Conservation (phyloP, 2,113 vertebrate species). For the Telmatochromis sp. region DNA sequence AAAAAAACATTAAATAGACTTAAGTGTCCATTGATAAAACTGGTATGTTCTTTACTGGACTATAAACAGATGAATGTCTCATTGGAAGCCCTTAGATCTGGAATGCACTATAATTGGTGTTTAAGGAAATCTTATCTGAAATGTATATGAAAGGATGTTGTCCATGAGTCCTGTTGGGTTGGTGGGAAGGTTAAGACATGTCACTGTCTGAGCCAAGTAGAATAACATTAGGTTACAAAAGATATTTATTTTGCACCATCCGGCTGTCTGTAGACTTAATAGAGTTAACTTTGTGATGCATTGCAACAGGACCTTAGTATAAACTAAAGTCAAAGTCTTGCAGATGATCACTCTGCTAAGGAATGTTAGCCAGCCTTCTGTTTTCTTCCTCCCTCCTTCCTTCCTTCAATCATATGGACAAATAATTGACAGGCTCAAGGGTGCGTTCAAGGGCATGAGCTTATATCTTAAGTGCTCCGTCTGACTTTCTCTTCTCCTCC, state of each 20-base stretch:
- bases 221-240: not conserved
- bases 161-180: not conserved
- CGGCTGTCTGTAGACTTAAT: not conserved
- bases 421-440: slow-evolving; percentile 8
- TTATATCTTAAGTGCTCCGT: not conserved
- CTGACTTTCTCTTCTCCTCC: not conserved
- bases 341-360: not conserved
- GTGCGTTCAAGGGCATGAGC: not conserved
- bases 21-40: not conserved
- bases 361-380: not conserved
- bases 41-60: not conserved
- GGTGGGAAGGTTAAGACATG: not conserved
- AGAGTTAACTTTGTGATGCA: not conserved
- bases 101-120: not conserved
- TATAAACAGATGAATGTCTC: not conserved
- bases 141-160: not conserved
- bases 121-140: not conserved
- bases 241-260: not conserved
- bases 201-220: not conserved
- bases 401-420: slow-evolving; percentile 3
- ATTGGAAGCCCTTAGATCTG: not conserved
- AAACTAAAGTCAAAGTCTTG: not conserved
- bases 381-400: not conserved
- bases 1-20: not conserved
- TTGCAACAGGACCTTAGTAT: not conserved